phyloP scores from a whole-genome alignment of 2,113 vertebrate genomes.

The Brachyhypopomus occidentalis region DNA sequence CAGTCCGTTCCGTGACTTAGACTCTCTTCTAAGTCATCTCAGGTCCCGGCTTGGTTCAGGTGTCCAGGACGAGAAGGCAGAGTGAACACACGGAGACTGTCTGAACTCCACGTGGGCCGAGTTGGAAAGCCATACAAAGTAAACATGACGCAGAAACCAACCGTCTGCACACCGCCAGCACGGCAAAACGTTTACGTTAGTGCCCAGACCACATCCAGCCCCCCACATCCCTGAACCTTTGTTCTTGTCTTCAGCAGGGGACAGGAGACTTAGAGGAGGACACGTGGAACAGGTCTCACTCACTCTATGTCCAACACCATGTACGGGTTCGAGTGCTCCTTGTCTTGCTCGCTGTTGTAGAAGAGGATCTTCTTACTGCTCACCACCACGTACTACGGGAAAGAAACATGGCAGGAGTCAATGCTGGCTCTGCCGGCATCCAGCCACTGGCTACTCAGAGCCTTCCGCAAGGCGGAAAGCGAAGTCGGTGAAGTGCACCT shows the following conservation, averaged over 20 bases:
- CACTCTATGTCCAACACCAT: conserved; percentile 99
- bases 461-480: neutral
- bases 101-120: too few species aligned
- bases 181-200: too few species aligned
- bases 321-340: conserved; percentile 94
- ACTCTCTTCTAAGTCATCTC: too few species aligned
- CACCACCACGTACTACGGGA: conserved; percentile 90
- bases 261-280: neutral
- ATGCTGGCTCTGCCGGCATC: neutral
- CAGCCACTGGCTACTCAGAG: neutral
- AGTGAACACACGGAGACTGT: too few species aligned
- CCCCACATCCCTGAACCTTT: too few species aligned
- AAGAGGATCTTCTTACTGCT: conserved; percentile 99
- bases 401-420: conserved; percentile 28
- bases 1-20: too few species aligned
- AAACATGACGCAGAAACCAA: too few species aligned
- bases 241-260: neutral
- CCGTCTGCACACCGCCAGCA: too few species aligned
- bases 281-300: conserved; percentile 63
- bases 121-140: too few species aligned
- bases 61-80: too few species aligned
- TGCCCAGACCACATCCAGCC: too few species aligned
- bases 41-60: too few species aligned
- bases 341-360: conserved; percentile 96
- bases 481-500: conserved; percentile 71